phyloP scores from a whole-genome alignment of 2,113 vertebrate species.

The Petaurus breviceps region DNA sequence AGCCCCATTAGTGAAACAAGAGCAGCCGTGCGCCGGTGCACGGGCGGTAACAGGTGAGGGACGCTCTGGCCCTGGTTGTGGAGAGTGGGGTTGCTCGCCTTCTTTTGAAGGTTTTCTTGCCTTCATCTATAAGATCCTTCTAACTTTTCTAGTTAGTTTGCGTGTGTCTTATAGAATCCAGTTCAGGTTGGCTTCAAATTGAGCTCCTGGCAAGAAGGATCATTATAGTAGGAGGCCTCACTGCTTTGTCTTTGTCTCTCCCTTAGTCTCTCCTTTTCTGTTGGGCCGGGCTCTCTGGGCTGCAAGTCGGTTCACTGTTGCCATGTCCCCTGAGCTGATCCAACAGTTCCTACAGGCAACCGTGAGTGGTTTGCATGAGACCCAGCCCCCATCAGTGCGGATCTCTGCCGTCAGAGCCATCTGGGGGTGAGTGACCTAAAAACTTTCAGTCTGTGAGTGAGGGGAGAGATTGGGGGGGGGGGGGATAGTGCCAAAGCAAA shows the following conservation, averaged over 20 bases:
- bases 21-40: not conserved
- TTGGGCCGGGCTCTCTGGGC: slow-evolving; percentile 97
- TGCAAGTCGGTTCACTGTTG: slow-evolving; percentile 96
- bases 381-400: slow-evolving; percentile 94
- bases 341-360: slow-evolving; percentile 99
- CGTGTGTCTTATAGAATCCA: not conserved
- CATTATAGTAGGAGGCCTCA: not conserved
- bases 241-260: slow-evolving; percentile 45
- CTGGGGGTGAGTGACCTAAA: slow-evolving; percentile 92
- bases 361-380: slow-evolving; percentile 95
- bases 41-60: not conserved
- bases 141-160: not conserved
- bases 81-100: not conserved
- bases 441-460: not conserved
- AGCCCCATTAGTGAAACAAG: not conserved
- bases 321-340: slow-evolving; percentile 98
- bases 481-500: not conserved
- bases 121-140: not conserved
- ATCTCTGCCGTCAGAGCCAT: slow-evolving; percentile 98
- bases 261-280: slow-evolving; percentile 93
- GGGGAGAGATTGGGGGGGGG: not conserved
- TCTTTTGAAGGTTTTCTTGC: no score
- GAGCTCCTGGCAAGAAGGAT: no score
- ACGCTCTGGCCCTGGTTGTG: not conserved
- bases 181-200: not conserved